A percentile compares a stretch with the other conserved stretches of the same genome.
Conservation (phyloP, 2,888 invertebrate species). For the Agrochola lychnidis region DNA sequence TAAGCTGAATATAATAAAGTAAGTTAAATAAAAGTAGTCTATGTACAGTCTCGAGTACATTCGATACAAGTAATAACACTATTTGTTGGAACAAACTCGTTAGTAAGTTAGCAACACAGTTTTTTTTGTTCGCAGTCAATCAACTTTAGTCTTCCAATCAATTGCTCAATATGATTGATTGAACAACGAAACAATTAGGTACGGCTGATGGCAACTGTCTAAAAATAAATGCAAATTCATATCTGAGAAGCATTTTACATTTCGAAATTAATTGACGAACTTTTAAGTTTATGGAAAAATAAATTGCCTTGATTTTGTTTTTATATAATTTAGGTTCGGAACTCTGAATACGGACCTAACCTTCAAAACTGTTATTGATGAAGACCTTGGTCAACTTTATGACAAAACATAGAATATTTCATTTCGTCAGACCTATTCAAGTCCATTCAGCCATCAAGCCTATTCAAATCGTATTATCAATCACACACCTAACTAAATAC, state of each 20-base stretch:
- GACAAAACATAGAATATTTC: slow-evolving; percentile 3
- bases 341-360: neutral
- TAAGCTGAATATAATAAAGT: neutral
- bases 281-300: slow-evolving; percentile 6
- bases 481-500: slow-evolving; percentile 4
- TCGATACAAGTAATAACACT: slow-evolving; percentile 40
- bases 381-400: neutral
- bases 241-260: slow-evolving; percentile 15
- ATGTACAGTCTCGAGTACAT: slow-evolving; percentile 8
- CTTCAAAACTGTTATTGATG: slow-evolving; percentile 21
- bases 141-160: slow-evolving; percentile 48
- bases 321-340: slow-evolving; percentile 14
- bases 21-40: neutral
- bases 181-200: slow-evolving; percentile 53
- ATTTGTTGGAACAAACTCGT: slow-evolving; percentile 22
- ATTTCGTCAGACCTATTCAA: neutral
- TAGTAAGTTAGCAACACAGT: slow-evolving; percentile 37
- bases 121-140: slow-evolving; percentile 45
- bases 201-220: slow-evolving; percentile 39
- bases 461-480: slow-evolving; percentile 4
- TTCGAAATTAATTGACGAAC: slow-evolving; percentile 35
- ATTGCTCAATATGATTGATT: slow-evolving; percentile 60
- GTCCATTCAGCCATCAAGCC: slow-evolving; percentile 4
- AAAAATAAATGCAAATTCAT: slow-evolving; percentile 41
- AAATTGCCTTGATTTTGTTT: slow-evolving; percentile 12